Percentiles rank a stretch among this genome's conserved stretches.
phyloP scores from a whole-genome alignment of 2,797 vertebrate genomes.

The Phrynocephalus forsythii region DNA sequence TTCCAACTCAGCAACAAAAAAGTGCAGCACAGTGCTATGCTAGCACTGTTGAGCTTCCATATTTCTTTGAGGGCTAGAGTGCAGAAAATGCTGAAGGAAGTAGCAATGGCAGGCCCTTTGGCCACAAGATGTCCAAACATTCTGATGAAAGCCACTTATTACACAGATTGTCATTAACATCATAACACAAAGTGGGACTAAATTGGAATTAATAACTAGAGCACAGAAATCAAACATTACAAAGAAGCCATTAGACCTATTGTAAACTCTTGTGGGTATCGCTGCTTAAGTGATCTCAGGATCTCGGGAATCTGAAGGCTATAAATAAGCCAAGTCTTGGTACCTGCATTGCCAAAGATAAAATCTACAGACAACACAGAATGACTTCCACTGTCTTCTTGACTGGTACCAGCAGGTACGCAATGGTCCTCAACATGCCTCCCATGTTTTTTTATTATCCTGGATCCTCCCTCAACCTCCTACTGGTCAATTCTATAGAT shows the following conservation, averaged over 20 bases:
- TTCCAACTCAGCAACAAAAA: background rate
- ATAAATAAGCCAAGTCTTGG: background rate
- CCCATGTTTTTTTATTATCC: background rate
- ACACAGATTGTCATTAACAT: background rate
- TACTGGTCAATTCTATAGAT: background rate
- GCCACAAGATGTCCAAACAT: background rate
- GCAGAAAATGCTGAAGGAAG: background rate
- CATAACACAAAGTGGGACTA: constrained; percentile 6
- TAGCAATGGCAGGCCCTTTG: background rate
- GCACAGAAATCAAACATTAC: background rate
- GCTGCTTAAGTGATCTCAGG: background rate
- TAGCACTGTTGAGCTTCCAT: background rate
- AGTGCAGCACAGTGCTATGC: background rate
- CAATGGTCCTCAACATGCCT: background rate
- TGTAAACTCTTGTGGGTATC: background rate
- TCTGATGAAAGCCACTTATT: background rate
- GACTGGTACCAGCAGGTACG: background rate
- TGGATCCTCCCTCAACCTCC: background rate
- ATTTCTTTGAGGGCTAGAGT: background rate
- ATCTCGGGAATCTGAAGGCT: background rate
- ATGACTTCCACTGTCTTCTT: background rate
- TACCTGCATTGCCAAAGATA: background rate
- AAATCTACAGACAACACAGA: background rate
- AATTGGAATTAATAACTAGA: background rate
- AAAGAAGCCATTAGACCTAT: background rate